Percentiles rank a stretch among this genome's conserved stretches.
Conservation (phyloP, 2,888 invertebrate species). For the Eudasyphora cyanicolor region DNA sequence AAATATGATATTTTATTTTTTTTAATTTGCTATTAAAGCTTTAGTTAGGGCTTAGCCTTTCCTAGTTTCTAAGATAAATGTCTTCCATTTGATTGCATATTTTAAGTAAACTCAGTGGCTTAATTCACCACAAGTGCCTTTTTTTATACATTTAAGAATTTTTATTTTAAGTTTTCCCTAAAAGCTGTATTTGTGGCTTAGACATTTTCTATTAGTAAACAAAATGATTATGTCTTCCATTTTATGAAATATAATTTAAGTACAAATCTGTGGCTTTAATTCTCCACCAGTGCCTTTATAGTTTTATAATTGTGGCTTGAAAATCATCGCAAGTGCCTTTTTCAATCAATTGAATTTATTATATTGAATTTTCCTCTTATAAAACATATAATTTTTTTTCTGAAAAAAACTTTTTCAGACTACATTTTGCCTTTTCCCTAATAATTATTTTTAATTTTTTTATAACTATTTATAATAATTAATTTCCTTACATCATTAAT, state of each 20-base stretch:
- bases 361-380: not conserved
- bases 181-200: no score
- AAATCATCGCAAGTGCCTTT: conserved; percentile 8
- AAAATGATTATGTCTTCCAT: no score
- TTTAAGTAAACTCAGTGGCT: no score
- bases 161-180: no score
- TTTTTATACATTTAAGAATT: no score
- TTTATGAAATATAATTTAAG: not conserved
- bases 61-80: not conserved
- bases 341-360: not conserved
- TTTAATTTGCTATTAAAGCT: not conserved
- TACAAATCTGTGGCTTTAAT: not conserved
- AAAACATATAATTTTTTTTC: not conserved
- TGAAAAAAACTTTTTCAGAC: not conserved
- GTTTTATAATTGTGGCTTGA: not conserved
- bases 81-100: no score
- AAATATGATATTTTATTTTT: not conserved
- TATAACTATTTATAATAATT: not conserved
- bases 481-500: no score
- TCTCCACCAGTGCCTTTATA: not conserved
- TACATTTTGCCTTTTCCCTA: not conserved
- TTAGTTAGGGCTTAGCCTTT: not conserved
- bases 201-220: no score
- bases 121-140: no score
- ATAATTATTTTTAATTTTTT: not conserved